Conservation (phyloP, 1,140 invertebrate genomes). For the Penaeus chinensis region DNA sequence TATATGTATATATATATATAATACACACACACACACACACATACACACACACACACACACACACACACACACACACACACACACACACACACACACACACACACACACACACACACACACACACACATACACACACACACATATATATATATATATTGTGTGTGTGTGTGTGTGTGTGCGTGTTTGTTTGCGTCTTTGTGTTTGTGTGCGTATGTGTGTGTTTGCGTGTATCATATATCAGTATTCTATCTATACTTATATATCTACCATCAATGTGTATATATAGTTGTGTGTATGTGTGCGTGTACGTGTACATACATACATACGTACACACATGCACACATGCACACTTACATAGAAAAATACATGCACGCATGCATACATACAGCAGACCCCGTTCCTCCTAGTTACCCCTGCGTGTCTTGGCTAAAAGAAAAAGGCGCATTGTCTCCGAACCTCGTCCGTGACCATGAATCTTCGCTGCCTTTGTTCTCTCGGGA, state of each 20-base stretch:
- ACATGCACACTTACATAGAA: not conserved
- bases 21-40: not conserved
- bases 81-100: not conserved
- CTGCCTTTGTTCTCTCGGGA: too few species aligned
- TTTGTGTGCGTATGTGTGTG: not conserved
- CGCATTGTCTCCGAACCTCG: too few species aligned
- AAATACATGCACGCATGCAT: not conserved
- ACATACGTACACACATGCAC: not conserved
- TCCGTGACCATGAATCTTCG: too few species aligned
- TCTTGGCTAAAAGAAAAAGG: not conserved
- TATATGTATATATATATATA: slow-evolving; percentile 29
- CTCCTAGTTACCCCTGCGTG: not conserved
- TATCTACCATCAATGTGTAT: not conserved
- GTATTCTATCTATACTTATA: not conserved
- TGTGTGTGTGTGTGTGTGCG: too few species aligned
- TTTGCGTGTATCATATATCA: too few species aligned
- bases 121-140: not conserved
- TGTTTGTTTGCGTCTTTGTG: not conserved
- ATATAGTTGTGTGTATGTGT: not conserved
- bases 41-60: not conserved
- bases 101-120: not conserved
- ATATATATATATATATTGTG: not conserved
- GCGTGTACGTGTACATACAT: not conserved
- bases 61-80: not conserved
- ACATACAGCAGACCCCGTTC: not conserved